Conservation (phyloP, 1,140 invertebrate species). For the Brachionus sp. region DNA sequence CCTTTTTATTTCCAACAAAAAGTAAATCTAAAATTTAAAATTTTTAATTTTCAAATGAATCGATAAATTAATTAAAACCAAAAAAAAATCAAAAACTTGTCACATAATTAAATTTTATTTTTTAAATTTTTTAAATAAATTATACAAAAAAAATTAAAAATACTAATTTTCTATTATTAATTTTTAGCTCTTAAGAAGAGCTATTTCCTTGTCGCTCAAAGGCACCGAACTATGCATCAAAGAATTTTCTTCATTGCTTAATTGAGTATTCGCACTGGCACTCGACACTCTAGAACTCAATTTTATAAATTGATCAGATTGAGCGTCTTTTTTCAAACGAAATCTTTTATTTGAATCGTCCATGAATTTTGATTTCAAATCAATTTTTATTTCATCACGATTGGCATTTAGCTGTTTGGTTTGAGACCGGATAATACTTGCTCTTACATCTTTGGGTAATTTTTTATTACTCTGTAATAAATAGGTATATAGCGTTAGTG, state of each 20-base stretch:
- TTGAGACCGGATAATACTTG: neutral
- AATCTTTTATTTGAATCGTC: neutral
- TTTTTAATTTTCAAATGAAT: neutral
- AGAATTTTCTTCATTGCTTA: neutral
- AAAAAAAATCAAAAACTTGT: neutral
- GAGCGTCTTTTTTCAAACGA: neutral
- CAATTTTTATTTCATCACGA: neutral
- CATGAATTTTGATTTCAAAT: neutral
- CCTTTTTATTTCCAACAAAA: neutral
- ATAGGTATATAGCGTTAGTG: constrained; percentile 20
- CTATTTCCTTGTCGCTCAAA: neutral
- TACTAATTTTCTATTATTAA: neutral
- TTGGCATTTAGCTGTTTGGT: neutral
- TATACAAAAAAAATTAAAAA: neutral
- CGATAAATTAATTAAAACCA: neutral
- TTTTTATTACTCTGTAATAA: constrained; percentile 18
- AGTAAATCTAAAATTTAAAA: neutral
- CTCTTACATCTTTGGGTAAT: neutral
- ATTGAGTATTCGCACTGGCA: neutral
- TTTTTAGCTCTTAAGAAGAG: neutral
- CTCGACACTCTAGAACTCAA: neutral
- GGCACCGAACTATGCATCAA: neutral
- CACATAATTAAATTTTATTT: neutral
- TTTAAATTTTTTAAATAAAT: neutral
- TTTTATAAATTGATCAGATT: neutral